A percentile compares a stretch with the other conserved stretches of the same genome.
phyloP scores from a whole-genome alignment of 2,888 invertebrate genomes.

The Aelia acuminata region DNA sequence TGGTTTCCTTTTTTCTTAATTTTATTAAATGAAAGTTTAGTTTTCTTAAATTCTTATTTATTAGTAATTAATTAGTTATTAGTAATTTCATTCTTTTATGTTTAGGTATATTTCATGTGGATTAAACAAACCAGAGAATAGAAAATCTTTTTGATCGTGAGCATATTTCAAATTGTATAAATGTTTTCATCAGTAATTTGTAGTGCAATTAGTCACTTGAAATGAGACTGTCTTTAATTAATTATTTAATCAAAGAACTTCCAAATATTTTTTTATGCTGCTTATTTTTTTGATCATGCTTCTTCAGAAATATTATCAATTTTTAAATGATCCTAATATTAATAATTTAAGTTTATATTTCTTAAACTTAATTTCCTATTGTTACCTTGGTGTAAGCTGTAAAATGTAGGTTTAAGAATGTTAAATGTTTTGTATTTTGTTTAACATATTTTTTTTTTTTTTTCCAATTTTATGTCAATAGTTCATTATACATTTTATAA shows the following conservation, averaged over 20 bases:
- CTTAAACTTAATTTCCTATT: not conserved
- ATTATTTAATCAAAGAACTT: conserved; percentile 15
- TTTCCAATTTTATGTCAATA: conserved; percentile 44
- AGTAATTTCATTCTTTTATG: not conserved
- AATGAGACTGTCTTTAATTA: conserved; percentile 30
- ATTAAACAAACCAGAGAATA: not conserved
- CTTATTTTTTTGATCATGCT: not conserved
- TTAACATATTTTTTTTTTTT: conserved; percentile 6
- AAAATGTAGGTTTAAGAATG: conserved; percentile 4
- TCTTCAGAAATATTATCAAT: not conserved
- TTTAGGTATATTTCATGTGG: not conserved
- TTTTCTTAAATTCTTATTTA: not conserved
- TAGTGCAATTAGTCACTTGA: conserved; percentile 2
- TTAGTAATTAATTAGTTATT: not conserved
- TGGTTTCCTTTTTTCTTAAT: too few species aligned
- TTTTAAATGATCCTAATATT: not conserved
- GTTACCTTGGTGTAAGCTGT: not conserved
- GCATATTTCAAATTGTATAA: not conserved
- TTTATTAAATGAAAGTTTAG: not conserved
- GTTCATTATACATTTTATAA: conserved; percentile 15
- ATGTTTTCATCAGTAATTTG: conserved; percentile 18
- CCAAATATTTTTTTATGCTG: not conserved
- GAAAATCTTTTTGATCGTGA: not conserved
- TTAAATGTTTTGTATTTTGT: conserved; percentile 14
- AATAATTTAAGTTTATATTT: not conserved